Evolutionary conservation across 2,888 invertebrate genomes (phyloP).

Genomic region (Cheilosia variabilis): DNA sequence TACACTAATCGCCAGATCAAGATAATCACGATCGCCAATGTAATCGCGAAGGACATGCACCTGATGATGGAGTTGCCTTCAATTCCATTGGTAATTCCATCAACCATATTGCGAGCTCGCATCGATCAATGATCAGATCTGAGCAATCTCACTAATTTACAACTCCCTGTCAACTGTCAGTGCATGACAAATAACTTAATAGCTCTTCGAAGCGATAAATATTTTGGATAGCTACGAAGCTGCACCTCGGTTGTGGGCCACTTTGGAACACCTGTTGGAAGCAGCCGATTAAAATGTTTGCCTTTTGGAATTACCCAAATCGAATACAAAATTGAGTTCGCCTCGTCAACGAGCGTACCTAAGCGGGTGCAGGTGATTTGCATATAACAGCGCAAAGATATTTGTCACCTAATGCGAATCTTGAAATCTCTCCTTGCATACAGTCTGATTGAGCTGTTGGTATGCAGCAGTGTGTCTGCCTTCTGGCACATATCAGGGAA

Average conservation of each 20-base stretch:
- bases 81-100: not conserved
- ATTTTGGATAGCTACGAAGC: slow-evolving; percentile 49
- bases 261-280: slow-evolving; percentile 67
- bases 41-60: not conserved
- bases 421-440: slow-evolving; percentile 48
- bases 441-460: slow-evolving; percentile 70
- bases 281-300: slow-evolving; percentile 22
- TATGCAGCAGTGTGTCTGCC: slow-evolving; percentile 46
- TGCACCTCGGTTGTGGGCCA: slow-evolving; percentile 41
- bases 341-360: slow-evolving; percentile 13
- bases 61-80: not conserved
- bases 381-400: slow-evolving; percentile 50
- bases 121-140: slow-evolving; percentile 45
- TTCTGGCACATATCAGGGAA: slow-evolving; percentile 15
- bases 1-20: too few species aligned
- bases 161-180: slow-evolving; percentile 58
- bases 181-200: slow-evolving; percentile 65
- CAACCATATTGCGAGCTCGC: not conserved
- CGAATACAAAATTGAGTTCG: slow-evolving; percentile 54
- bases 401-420: slow-evolving; percentile 49
- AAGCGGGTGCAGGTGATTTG: slow-evolving; percentile 66
- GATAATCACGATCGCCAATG: too few species aligned
- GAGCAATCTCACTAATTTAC: slow-evolving; percentile 56
- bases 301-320: slow-evolving; percentile 59
- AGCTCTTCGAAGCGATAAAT: slow-evolving; percentile 53